phyloP scores from a whole-genome alignment of 1,140 invertebrate genomes.

The Polyergus mexicanus region DNA sequence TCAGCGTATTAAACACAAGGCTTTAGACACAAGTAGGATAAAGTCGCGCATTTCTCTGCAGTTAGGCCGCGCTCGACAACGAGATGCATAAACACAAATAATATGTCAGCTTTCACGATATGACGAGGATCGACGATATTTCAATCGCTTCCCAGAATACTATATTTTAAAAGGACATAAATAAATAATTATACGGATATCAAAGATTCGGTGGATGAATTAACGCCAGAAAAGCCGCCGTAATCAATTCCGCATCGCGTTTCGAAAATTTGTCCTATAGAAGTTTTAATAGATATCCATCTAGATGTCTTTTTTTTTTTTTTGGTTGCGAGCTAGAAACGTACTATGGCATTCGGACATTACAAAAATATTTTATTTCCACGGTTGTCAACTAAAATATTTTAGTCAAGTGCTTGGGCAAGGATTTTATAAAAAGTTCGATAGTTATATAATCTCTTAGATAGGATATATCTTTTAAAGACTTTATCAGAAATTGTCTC shows the following conservation, averaged over 20 bases:
- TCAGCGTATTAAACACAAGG: slow-evolving; percentile 12
- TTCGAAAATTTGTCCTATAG: slow-evolving; percentile 23
- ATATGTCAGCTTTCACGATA: not conserved
- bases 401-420: not conserved
- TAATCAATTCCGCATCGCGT: slow-evolving; percentile 35
- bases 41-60: slow-evolving; percentile 37
- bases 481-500: slow-evolving; percentile 22
- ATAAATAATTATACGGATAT: slow-evolving; percentile 46
- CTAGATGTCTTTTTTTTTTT: not conserved
- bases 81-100: not conserved
- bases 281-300: slow-evolving; percentile 8
- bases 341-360: not conserved
- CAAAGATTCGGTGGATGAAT: slow-evolving; percentile 44
- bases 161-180: slow-evolving; percentile 35
- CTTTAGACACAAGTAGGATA: not conserved
- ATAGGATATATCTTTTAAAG: not conserved
- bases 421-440: not conserved
- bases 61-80: not conserved
- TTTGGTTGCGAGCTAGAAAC: not conserved
- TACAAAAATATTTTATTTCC: not conserved
- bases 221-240: slow-evolving; percentile 16
- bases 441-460: not conserved
- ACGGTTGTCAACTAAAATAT: not conserved
- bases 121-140: slow-evolving; percentile 34
- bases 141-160: not conserved